Evolutionary conservation across 2,888 invertebrate species (phyloP).

Genomic region (Hybos culiciformis): DNA sequence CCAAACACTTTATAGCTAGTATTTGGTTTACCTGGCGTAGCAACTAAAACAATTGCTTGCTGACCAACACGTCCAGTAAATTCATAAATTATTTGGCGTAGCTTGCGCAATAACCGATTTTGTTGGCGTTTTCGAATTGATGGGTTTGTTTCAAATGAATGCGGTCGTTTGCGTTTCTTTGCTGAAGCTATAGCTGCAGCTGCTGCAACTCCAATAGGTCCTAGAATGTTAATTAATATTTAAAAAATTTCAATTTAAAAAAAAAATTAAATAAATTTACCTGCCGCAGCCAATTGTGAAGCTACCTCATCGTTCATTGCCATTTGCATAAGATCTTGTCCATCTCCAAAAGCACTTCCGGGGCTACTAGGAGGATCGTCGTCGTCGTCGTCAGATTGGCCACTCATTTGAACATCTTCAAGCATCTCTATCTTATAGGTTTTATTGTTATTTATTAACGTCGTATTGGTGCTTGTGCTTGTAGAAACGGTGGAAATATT

Average conservation of each 20-base stretch:
- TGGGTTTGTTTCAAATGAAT: slow-evolving; percentile 94
- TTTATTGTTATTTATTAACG: slow-evolving; percentile 23
- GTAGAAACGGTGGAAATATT: slow-evolving; percentile 33
- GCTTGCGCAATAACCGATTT: slow-evolving; percentile 75
- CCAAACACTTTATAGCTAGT: slow-evolving; percentile 94
- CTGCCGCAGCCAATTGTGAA: slow-evolving; percentile 90
- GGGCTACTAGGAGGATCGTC: slow-evolving; percentile 75
- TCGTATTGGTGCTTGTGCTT: slow-evolving; percentile 21
- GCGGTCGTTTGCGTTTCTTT: slow-evolving; percentile 87
- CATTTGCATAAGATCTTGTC: slow-evolving; percentile 67
- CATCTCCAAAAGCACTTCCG: slow-evolving; percentile 64
- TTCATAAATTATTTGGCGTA: slow-evolving; percentile 89
- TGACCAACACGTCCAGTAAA: slow-evolving; percentile 95
- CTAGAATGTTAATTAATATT: too few relatives aligned
- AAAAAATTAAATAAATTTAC: too few relatives aligned
- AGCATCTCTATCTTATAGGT: slow-evolving; percentile 60
- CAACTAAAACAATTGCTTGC: slow-evolving; percentile 90
- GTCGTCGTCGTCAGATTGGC: slow-evolving; percentile 65
- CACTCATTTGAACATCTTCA: slow-evolving; percentile 45
- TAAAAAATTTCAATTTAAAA: too few relatives aligned
- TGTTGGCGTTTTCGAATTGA: slow-evolving; percentile 92
- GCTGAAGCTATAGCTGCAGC: slow-evolving; percentile 93
- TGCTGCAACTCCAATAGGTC: slow-evolving; percentile 89
- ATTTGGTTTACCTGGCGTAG: slow-evolving; percentile 91
- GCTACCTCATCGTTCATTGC: slow-evolving; percentile 89